These are phyloP conservation scores for Siphlonurus alternatus DNA, from an alignment of 2,888 invertebrate genomes.

Conservation along the genomic window DNA sequence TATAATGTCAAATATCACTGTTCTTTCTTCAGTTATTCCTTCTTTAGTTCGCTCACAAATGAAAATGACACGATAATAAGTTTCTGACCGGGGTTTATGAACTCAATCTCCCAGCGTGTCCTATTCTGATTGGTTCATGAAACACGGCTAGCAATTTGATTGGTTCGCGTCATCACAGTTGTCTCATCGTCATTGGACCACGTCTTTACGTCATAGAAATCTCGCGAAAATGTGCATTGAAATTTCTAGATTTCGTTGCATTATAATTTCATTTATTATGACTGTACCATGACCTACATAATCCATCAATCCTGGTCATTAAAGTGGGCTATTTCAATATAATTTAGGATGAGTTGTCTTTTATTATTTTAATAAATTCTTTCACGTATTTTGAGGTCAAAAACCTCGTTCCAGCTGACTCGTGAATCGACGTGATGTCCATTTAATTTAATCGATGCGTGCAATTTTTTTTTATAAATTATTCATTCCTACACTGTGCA, in stretches of 20 bases:
- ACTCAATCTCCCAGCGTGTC: conserved; percentile 4
- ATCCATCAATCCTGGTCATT: too few species aligned
- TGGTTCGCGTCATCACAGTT: background rate
- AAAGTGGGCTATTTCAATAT: too few species aligned
- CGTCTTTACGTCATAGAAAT: background rate
- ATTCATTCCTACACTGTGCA: too few species aligned
- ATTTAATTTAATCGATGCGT: too few species aligned
- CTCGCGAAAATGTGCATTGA: background rate
- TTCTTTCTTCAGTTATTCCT: background rate
- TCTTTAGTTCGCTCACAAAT: background rate
- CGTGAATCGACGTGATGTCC: too few species aligned
- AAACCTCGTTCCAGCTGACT: too few species aligned
- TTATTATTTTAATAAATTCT: too few species aligned
- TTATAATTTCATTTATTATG: too few species aligned
- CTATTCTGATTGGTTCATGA: background rate
- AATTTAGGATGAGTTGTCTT: too few species aligned
- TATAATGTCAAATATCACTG: background rate
- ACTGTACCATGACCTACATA: too few species aligned
- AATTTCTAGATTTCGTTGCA: background rate
- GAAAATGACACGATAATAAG: background rate
- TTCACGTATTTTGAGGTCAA: too few species aligned
- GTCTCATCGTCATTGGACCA: conserved; percentile 2
- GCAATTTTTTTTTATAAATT: too few species aligned
- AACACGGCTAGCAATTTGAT: background rate
- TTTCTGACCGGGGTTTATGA: background rate